Evolutionary conservation across 2,888 invertebrate species (phyloP).

Genomic region (Osmoderma eremita): DNA sequence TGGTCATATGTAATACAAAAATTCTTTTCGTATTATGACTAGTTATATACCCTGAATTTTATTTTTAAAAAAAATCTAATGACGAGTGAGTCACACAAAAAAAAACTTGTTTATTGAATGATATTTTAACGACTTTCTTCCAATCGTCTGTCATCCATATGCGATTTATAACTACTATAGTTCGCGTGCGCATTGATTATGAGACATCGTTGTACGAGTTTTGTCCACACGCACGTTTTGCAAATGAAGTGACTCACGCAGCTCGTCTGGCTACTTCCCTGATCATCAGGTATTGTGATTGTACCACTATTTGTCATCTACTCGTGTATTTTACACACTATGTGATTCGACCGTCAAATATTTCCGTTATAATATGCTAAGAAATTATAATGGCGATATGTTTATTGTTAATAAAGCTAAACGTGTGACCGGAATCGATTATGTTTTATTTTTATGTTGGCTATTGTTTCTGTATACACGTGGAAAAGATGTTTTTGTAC

Average conservation of each 20-base stretch:
- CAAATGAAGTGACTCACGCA: slow-evolving; percentile 20
- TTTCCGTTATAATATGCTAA: slow-evolving; percentile 17
- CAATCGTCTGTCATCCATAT: too few relatives aligned
- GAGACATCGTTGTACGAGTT: too few relatives aligned
- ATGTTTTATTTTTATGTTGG: background rate
- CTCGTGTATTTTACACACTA: slow-evolving; percentile 1
- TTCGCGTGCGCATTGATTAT: too few relatives aligned
- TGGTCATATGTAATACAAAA: too few relatives aligned
- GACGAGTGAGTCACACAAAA: too few relatives aligned
- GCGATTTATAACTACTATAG: too few relatives aligned
- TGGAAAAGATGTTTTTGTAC: background rate
- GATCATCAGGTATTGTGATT: slow-evolving; percentile 15
- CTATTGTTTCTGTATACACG: background rate
- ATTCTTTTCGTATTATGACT: too few relatives aligned
- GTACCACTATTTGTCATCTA: slow-evolving; percentile 8
- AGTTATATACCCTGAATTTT: too few relatives aligned
- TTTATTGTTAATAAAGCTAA: slow-evolving; percentile 21
- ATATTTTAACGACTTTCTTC: too few relatives aligned
- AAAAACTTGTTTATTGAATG: too few relatives aligned
- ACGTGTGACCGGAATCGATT: slow-evolving; percentile 18
- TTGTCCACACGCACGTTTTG: background rate
- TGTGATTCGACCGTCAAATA: slow-evolving; percentile 21
- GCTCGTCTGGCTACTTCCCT: slow-evolving; percentile 25
- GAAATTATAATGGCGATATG: slow-evolving; percentile 6
- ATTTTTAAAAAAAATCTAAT: too few relatives aligned